A percentile compares a stretch with the other conserved stretches of the same genome.
These are phyloP conservation scores for Axinella damicornis DNA, from an alignment of 37 sponge, comb jelly and placozoan genomes.

Conservation along the genomic window DNA sequence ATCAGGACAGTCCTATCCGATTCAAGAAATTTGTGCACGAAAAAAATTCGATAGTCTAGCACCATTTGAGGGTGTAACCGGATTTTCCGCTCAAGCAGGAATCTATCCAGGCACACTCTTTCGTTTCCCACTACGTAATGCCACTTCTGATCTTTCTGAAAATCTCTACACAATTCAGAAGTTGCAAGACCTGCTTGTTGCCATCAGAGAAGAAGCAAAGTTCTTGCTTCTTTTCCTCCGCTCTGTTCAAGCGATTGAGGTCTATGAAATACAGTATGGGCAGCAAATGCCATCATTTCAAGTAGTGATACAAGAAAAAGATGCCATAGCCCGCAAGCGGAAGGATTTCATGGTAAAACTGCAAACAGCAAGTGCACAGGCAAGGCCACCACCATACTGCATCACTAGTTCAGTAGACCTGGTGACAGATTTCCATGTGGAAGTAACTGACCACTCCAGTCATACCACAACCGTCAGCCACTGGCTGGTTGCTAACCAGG, in stretches of 20 bases:
- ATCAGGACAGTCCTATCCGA: slow-evolving; percentile 12
- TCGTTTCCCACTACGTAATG: slow-evolving; percentile 81
- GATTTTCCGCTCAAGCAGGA: neutral
- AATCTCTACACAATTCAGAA: slow-evolving; percentile 34
- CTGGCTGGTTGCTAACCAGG: neutral
- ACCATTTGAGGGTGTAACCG: slow-evolving; percentile 14
- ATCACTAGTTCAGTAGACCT: neutral
- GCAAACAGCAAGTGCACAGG: neutral
- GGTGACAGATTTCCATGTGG: neutral
- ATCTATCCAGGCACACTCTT: slow-evolving; percentile 67
- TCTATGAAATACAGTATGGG: slow-evolving; percentile 26
- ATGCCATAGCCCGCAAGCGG: neutral
- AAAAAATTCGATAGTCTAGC: neutral
- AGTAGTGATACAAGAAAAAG: neutral
- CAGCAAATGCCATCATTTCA: neutral
- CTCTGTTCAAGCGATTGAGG: slow-evolving; percentile 45
- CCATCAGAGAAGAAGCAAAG: slow-evolving; percentile 51
- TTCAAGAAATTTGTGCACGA: neutral
- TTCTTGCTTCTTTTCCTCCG: slow-evolving; percentile 62
- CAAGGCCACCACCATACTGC: neutral
- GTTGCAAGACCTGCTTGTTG: slow-evolving; percentile 20
- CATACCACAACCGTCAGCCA: no score
- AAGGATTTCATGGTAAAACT: neutral
- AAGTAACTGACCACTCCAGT: neutral
- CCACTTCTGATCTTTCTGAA: slow-evolving; percentile 42